Base-by-base conservation (phyloP, 2,888 invertebrate genomes). In the Dolichomitus sp. region DNA sequence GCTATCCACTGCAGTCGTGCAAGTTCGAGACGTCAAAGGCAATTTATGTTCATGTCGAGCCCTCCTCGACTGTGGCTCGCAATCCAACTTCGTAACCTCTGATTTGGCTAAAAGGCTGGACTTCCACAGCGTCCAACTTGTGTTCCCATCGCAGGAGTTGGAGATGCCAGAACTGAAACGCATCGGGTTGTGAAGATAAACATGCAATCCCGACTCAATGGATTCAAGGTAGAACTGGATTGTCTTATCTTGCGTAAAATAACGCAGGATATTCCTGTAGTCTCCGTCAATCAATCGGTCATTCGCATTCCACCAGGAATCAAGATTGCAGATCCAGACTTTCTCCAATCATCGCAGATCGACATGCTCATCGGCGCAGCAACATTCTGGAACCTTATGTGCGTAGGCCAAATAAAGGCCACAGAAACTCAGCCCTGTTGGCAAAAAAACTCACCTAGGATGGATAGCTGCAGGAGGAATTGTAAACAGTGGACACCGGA, bases 271-370 rank as follows among this genome's bases (percentile, higher is more conserved):
- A 45, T 84, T 54, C 81, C 84, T 7, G 59, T 59, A 11, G 42
- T 63, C 1, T 42, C 73, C 9, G 37, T 81, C 6, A 59, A 45
- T 27, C 30, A 50, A 14, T 66, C 50, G 1, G 37, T 45, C 11
- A 33, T 84, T 30, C 33, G 61, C 6, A 61, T 83, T 37, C 77
- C 80, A 37, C 33, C 65, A 4, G 57, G 69, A 45, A 70, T 84
- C 11, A 61, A 23, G 9, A 54, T 84, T 4, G 83, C 84, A 2
- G 85, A 86, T 70, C 85, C 85, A 19, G 61, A 73, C 1, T 83
- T 85, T 14, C 37, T 70, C 14, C 11, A 37, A 40, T 50, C 68
- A 1, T 54, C 73, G 1, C 19, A 48, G n/a, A 63, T 85, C 7
- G 76, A 86, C 5, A 65, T 81, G 6, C 54, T 85, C 23, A 17